Base-by-base conservation (phyloP, 2,888 invertebrate species). In the Ernsta delagoae region DNA sequence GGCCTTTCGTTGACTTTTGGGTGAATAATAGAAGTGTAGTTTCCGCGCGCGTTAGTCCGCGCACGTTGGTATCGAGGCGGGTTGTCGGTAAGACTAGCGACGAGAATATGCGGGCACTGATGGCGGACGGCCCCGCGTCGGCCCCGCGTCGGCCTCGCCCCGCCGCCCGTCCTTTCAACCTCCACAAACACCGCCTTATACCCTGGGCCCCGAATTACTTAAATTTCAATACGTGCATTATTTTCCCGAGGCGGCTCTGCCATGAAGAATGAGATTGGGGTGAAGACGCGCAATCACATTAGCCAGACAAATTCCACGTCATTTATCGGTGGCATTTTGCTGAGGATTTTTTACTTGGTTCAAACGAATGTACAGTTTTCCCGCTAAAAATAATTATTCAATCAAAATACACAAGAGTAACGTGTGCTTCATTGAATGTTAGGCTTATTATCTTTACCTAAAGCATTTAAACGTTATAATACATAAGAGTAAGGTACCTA, bases 11-110 rank as follows among this genome's bases (percentile, higher is more conserved):
- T 73, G 73, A 67, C 79, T 79, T 75, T 78, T 80, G 75, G 70
- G 77, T n/a, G 71, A 69, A 60, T 75, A 86, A 77, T 83, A 85
- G 78, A 81, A 48, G 34, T 50, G 82, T 67, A 76, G 84, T 83
- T 84, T 82, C 72, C 78, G 75, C 78, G 83, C n/a, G n/a, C n/a
- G n/a, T n/a, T n/a, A n/a, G n/a, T n/a, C n/a, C n/a, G n/a, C n/a
- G n/a, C n/a, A n/a, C n/a, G n/a, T n/a, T n/a, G n/a, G n/a, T n/a
- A n/a, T n/a, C n/a, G n/a, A n/a, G n/a, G n/a, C n/a, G n/a, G n/a
- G n/a, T n/a, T n/a, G n/a, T n/a, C n/a, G n/a, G n/a, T n/a, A n/a
- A n/a, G n/a, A n/a, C n/a, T n/a, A n/a, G n/a, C n/a, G n/a, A n/a
- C n/a, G n/a, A n/a, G n/a, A n/a, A n/a, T n/a, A n/a, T n/a, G n/a